These are phyloP conservation scores for Orycteropus afer DNA, from an alignment of 2,113 vertebrate species.

Conservation along the genomic window DNA sequence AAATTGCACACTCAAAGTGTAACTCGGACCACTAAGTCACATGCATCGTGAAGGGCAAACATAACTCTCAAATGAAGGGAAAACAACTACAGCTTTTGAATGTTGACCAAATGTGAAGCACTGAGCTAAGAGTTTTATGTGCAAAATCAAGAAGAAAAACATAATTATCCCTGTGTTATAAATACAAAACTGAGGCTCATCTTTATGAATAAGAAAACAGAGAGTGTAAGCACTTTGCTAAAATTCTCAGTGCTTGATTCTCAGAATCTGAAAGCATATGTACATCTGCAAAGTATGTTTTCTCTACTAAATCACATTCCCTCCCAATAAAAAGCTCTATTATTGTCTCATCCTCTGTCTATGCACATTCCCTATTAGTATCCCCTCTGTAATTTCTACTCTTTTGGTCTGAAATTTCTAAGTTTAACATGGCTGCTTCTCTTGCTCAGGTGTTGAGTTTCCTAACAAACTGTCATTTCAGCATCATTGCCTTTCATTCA, in stretches of 20 bases:
- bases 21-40: neutral
- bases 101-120: neutral
- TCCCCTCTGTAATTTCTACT: neutral
- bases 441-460: neutral
- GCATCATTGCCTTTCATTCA: neutral
- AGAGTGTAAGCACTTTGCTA: neutral
- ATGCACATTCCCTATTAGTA: neutral
- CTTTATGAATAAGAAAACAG: conserved; percentile 6
- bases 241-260: neutral
- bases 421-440: neutral
- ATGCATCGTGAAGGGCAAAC: neutral
- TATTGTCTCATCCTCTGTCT: neutral
- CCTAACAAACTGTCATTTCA: neutral
- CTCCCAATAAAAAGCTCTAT: neutral
- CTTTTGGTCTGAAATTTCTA: neutral
- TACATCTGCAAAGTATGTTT: neutral
- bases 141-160: neutral
- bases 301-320: neutral
- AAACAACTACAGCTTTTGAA: neutral
- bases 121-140: neutral
- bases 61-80: neutral
- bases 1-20: neutral
- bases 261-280: neutral
- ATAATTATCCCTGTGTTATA: neutral
- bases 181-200: neutral